phyloP scores from a whole-genome alignment of 2,113 vertebrate species.

The Mus musculus region DNA sequence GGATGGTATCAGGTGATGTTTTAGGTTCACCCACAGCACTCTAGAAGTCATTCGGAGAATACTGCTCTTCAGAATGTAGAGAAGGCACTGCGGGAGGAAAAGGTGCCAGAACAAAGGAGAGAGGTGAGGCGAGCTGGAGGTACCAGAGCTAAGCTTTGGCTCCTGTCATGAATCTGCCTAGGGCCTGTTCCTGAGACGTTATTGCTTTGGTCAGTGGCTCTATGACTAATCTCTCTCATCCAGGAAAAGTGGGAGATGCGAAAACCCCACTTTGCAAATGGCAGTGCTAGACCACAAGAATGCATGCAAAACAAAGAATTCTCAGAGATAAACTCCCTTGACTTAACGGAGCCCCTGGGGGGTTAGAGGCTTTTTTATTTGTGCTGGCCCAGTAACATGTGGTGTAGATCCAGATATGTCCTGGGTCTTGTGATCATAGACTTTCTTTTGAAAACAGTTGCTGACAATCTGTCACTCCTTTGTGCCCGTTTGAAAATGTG shows the following conservation, averaged over 20 bases:
- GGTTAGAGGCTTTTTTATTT: constrained; percentile 41
- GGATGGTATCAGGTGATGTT: background rate
- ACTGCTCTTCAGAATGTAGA: background rate
- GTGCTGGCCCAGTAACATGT: constrained; percentile 75
- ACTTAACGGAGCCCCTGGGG: constrained; percentile 40
- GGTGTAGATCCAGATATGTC: constrained; percentile 77
- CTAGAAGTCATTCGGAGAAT: background rate
- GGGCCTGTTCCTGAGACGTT: background rate
- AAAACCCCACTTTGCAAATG: background rate
- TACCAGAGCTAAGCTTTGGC: background rate
- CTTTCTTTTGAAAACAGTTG: constrained; percentile 82
- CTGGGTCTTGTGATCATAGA: constrained; percentile 77
- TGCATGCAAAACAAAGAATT: constrained; percentile 68
- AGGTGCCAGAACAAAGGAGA: background rate
- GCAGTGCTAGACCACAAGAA: constrained; percentile 50
- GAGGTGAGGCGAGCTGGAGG: background rate
- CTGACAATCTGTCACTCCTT: constrained; percentile 81
- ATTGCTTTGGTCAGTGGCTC: background rate
- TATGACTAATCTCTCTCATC: background rate
- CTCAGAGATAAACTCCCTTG: constrained; percentile 50
- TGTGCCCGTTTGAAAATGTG: constrained; percentile 70
- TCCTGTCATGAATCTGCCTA: background rate
- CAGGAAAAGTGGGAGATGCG: constrained; percentile 38
- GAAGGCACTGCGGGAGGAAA: background rate
- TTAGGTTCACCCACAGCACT: background rate